Base-by-base conservation (phyloP, 2,797 vertebrate genomes). In the Sylvilagus floridanus region DNA sequence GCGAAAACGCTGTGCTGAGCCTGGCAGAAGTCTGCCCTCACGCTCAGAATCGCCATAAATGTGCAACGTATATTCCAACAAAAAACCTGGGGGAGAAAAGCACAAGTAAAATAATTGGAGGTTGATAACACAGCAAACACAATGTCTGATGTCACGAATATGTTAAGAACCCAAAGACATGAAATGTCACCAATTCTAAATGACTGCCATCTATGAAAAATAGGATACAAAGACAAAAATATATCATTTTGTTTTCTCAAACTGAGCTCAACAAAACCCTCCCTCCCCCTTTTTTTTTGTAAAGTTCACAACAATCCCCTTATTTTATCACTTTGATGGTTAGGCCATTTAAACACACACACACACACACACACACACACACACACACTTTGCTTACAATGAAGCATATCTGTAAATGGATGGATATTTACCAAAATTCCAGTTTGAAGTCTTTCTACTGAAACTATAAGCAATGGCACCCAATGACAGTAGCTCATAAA, bases 1-100 rank as follows among this genome's bases (percentile, higher is more conserved):
- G 98, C 99, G 71, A 98, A 98, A 99, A 98, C 97, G 98, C 99
- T 99, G 99, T 99, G 99, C 99, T 99, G 99, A 99, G 99, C 99
- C 99, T 99, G 99, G 99, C 99, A 99, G 98, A 99, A 99, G 97
- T 99, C 99, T 98, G 99, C 99, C 98, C 99, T 99, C 98, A 99
- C 98, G 92, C 99, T 99, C 99, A 99, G 99, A 99, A 99, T 99
- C 99, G 99, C 99, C 99, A 99, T 99, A 99, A 99, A 99, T 99
- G 99, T 99, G 98, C 98, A 98, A 98, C 99, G 98, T 97, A 98
- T 99, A 98, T 99, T 98, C 98, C 99, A 99, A 99, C 98, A 97
- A 99, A 99, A 99, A 99, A 98, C 99, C 99, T 99, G 94, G 2
- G 2, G 73, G 97, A 77, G 89, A 88, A 96, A 84, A 97, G 60